Evolutionary conservation across 2,797 vertebrate species (phyloP), one percentile per base, ranked within the genome.

Genomic region (Acomys russatus): DNA sequence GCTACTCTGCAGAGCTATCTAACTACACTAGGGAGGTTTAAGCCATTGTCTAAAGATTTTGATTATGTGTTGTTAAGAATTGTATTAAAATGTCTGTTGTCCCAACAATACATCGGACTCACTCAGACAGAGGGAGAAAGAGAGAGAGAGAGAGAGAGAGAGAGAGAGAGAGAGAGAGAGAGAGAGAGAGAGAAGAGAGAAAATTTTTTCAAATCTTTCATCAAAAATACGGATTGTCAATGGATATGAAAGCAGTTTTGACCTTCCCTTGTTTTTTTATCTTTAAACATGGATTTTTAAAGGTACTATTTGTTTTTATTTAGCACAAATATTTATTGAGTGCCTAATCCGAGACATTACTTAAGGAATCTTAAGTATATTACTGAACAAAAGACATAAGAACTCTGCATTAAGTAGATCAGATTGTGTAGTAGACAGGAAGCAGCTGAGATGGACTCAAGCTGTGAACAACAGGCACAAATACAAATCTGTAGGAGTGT

Each of bases 231-330:
- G 35, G 33, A 64, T 7, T 88, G 4, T 66, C 78, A 94, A 35
- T 18, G 77, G 76, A 71, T 6, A 22, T 33, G 14, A 91, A 9
- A 82, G 35, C 9, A 44, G 44, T 44, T 44, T 44, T 3, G 44
- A 44, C 44, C 44, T 44, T 44, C 44, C 44, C 44, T 44, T 44
- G 44, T 44, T 44, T 44, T 11, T 25, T 92, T 23, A 84, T 9
- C 17, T 90, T 96, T 92, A 71, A 91, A 92, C 68, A 12, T 90
- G 15, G 44, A 83, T 74, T 7, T 73, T 88, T 79, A 78, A 87
- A 92, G 18, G 38, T 3, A 78, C 6, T 11, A 9, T 59, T 96
- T 44, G 3, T n/a, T 44, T 82, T 71, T 38, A 90, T 77, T 30
- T 25, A 63, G 61, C 44, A 56, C 17, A 86, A 56, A 78, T 20